A percentile compares a stretch with the other conserved stretches of the same genome.
Evolutionary conservation across 2,113 vertebrate genomes (phyloP).

Genomic region (Hyperoodon ampullatus): DNA sequence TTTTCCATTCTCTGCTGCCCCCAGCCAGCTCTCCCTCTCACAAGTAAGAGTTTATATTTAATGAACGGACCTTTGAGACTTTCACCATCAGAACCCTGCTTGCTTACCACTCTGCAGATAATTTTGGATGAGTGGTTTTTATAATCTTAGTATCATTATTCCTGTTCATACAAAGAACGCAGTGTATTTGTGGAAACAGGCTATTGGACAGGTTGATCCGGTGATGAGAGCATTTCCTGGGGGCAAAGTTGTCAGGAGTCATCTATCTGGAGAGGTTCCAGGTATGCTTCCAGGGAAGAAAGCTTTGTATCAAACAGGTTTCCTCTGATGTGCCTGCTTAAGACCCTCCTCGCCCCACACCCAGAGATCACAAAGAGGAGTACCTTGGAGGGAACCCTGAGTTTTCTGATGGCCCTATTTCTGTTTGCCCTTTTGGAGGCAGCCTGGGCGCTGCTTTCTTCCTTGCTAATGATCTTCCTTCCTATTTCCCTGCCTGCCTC

Average conservation of each 20-base stretch:
- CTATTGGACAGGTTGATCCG: slow-evolving; percentile 49
- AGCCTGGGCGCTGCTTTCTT: neutral
- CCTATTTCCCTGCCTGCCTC: neutral
- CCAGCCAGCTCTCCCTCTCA: slow-evolving; percentile 1
- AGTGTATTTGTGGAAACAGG: slow-evolving; percentile 66
- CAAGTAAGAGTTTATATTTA: slow-evolving; percentile 73
- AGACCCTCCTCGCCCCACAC: neutral
- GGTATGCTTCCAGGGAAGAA: slow-evolving; percentile 10
- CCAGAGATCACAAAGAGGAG: neutral
- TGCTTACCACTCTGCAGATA: slow-evolving; percentile 70
- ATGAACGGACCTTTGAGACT: slow-evolving; percentile 63
- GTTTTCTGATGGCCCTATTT: neutral
- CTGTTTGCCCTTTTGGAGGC: neutral
- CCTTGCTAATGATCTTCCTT: neutral
- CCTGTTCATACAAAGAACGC: slow-evolving; percentile 56
- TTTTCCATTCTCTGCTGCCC: slow-evolving; percentile 2
- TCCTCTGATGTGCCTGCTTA: neutral
- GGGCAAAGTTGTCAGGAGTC: slow-evolving; percentile 25
- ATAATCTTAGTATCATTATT: slow-evolving; percentile 54
- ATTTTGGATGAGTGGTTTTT: slow-evolving; percentile 74
- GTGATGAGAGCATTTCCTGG: neutral
- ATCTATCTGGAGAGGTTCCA: slow-evolving; percentile 54
- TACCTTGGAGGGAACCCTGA: neutral
- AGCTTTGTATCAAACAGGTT: neutral
- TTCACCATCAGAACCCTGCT: slow-evolving; percentile 62